Conservation (phyloP, 1,140 invertebrate genomes). For the Achroia grisella region DNA sequence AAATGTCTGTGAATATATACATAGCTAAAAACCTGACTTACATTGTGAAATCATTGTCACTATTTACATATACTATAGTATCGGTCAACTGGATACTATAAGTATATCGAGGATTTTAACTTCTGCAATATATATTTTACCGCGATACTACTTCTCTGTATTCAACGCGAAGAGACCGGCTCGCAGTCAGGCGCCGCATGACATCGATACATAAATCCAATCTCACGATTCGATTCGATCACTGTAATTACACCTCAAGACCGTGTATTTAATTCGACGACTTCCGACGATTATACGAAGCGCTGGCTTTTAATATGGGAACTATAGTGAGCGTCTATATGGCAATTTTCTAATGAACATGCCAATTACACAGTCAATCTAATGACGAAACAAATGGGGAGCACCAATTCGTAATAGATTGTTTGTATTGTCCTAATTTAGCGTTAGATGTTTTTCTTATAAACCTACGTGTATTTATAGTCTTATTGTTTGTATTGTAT, state of each 20-base stretch:
- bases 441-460: too few species aligned
- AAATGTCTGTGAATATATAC: too few species aligned
- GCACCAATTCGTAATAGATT: too few species aligned
- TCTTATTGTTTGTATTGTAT: too few species aligned
- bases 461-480: too few species aligned
- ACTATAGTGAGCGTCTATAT: constrained; percentile 4
- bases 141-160: too few species aligned
- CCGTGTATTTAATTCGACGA: constrained; percentile 24
- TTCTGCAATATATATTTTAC: too few species aligned
- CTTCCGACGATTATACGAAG: constrained; percentile 26
- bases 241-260: constrained; percentile 33
- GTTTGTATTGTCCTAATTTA: too few species aligned
- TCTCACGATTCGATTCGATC: constrained; percentile 36
- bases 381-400: neutral
- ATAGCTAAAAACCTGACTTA: too few species aligned
- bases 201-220: constrained; percentile 41
- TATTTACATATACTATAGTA: too few species aligned
- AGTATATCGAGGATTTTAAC: too few species aligned
- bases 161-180: neutral
- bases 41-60: too few species aligned
- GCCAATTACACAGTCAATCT: constrained; percentile 13
- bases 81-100: neutral
- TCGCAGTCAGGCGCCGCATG: constrained; percentile 15
- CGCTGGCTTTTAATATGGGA: constrained; percentile 16
- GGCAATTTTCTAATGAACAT: constrained; percentile 14